A percentile compares a stretch with the other conserved stretches of the same genome.
phyloP scores from a whole-genome alignment of 2,113 vertebrate species.

The Petrocephalus zakoni region DNA sequence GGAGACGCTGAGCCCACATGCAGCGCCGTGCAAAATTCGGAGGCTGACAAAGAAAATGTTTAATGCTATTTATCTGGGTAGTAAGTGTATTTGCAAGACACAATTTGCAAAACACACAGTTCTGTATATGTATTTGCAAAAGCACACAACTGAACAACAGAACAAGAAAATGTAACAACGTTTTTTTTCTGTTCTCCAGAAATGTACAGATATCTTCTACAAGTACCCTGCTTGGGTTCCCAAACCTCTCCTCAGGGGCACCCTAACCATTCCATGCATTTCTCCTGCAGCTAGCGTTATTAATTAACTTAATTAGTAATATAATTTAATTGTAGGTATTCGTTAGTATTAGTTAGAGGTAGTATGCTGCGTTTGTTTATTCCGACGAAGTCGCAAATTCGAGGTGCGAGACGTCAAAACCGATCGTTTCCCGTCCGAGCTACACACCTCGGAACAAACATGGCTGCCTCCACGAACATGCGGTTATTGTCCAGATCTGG shows the following conservation, averaged over 20 bases:
- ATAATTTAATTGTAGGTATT: neutral
- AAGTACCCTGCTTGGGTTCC: neutral
- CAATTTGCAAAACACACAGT: too few species aligned
- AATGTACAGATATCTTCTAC: neutral
- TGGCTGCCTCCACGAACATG: too few species aligned
- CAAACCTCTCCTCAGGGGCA: neutral
- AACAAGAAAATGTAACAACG: neutral
- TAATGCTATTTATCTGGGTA: neutral
- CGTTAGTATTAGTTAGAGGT: neutral
- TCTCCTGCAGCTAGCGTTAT: neutral
- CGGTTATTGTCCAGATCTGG: too few species aligned
- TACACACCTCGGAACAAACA: too few species aligned
- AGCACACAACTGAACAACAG: neutral
- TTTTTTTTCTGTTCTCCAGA: neutral
- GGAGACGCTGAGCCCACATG: neutral
- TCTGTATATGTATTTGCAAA: too few species aligned
- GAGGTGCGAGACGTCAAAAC: too few species aligned
- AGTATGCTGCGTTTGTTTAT: too few species aligned
- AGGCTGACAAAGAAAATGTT: neutral
- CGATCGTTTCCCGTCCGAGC: too few species aligned
- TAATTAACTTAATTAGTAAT: neutral
- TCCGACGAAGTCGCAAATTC: too few species aligned
- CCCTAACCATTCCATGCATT: neutral
- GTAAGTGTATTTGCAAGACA: neutral
- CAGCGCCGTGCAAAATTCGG: neutral